Conservation (phyloP, 1,140 invertebrate genomes). For the Platyura marginata region DNA sequence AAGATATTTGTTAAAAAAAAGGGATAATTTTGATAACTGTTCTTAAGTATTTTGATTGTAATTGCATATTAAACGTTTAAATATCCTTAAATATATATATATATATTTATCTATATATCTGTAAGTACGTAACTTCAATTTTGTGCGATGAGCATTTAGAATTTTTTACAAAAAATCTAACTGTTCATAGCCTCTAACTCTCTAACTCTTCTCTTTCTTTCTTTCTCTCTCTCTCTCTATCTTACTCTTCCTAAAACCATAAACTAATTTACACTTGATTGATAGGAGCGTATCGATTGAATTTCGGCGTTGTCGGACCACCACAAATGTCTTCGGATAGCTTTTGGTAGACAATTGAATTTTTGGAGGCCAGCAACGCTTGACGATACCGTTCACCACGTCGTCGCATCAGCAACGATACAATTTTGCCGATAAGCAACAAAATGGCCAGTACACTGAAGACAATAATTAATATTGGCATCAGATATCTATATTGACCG, state of each 20-base stretch:
- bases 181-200: too few relatives aligned
- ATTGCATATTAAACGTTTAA: too few relatives aligned
- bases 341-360: conserved; percentile 34
- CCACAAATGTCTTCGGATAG: conserved; percentile 34
- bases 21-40: too few relatives aligned
- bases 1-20: too few relatives aligned
- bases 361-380: conserved; percentile 25
- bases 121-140: too few relatives aligned
- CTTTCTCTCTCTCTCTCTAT: too few relatives aligned
- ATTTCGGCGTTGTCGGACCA: conserved; percentile 32
- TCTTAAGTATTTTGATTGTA: too few relatives aligned
- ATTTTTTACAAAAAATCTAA: too few relatives aligned
- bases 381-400: conserved; percentile 30
- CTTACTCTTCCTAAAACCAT: neutral
- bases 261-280: conserved; percentile 22
- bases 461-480: conserved; percentile 11
- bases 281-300: conserved; percentile 32
- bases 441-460: conserved; percentile 22
- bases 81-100: too few relatives aligned
- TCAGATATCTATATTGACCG: neutral
- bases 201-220: neutral
- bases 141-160: too few relatives aligned
- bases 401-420: conserved; percentile 27
- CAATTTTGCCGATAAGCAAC: conserved; percentile 29
- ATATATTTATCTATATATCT: too few relatives aligned